Percentiles rank a stretch among this genome's conserved stretches.
Evolutionary conservation across 2,113 vertebrate species (phyloP).

Genomic region (Clarias gariepinus): DNA sequence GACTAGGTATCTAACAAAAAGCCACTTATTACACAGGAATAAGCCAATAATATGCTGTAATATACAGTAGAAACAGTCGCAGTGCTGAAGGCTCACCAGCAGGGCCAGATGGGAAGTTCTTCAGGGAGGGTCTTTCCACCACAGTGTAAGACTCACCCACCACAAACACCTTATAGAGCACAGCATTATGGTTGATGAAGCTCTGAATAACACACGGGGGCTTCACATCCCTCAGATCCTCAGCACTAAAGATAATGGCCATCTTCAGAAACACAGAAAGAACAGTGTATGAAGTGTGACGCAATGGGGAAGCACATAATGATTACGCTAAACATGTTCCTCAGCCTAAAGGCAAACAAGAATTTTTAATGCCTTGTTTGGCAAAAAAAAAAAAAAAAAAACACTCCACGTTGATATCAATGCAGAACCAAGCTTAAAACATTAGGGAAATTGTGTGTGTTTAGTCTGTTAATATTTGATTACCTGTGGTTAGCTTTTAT

Average conservation of each 20-base stretch:
- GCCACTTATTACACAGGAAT: neutral
- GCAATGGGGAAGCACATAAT: neutral
- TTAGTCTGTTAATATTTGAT: constrained; percentile 12
- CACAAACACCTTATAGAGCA: constrained; percentile 98
- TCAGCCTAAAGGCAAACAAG: neutral
- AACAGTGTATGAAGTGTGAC: neutral
- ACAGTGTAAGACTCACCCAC: constrained; percentile 94
- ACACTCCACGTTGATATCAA: neutral
- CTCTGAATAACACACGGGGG: constrained; percentile 97
- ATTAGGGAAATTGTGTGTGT: neutral
- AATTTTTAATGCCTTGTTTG: no score
- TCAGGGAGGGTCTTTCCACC: constrained; percentile 94
- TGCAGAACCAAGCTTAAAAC: neutral
- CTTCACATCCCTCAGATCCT: constrained; percentile 88
- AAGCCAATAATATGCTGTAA: neutral
- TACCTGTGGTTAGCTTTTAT: neutral
- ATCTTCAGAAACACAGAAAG: constrained; percentile 73
- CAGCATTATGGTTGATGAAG: constrained; percentile 97
- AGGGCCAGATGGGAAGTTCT: constrained; percentile 92
- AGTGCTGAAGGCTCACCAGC: constrained; percentile 76
- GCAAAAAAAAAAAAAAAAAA: neutral
- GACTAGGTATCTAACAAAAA: neutral
- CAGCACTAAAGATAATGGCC: constrained; percentile 96
- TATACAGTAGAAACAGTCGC: neutral
- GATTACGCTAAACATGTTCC: neutral